A percentile compares a stretch with the other conserved stretches of the same genome.
Evolutionary conservation across 2,113 vertebrate species (phyloP).

Genomic region (Rallus limicola): DNA sequence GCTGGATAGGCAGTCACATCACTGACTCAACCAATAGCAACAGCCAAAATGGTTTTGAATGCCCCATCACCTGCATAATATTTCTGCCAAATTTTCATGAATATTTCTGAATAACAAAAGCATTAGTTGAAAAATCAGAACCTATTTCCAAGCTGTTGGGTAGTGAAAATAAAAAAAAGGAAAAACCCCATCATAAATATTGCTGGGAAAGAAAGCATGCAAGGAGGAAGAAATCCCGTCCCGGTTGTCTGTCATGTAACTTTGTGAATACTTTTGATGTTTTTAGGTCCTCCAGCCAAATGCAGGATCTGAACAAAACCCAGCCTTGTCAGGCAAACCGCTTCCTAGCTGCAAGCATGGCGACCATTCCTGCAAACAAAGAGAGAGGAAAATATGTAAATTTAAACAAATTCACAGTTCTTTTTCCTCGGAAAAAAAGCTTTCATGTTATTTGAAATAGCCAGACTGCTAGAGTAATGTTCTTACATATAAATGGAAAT

Average conservation of each 20-base stretch:
- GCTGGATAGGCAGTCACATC: background rate
- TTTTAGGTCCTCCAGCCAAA: background rate
- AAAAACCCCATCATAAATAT: background rate
- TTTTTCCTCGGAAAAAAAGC: slow-evolving; percentile 61
- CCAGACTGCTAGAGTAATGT: slow-evolving; percentile 75
- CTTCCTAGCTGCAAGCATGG: slow-evolving; percentile 61
- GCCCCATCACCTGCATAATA: background rate
- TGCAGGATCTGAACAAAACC: slow-evolving; percentile 26
- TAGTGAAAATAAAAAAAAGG: background rate
- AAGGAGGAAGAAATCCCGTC: background rate
- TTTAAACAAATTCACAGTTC: slow-evolving; percentile 71
- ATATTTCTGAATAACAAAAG: background rate
- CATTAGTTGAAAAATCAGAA: background rate
- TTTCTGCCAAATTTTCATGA: background rate
- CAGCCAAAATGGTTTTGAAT: background rate
- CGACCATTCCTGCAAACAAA: slow-evolving; percentile 73
- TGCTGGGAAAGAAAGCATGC: background rate
- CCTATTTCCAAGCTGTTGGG: background rate
- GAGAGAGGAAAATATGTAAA: slow-evolving; percentile 73
- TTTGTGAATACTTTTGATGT: background rate
- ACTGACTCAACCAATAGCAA: rapidly evolving
- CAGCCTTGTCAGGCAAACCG: slow-evolving; percentile 64
- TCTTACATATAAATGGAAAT: slow-evolving; percentile 85
- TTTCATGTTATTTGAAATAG: slow-evolving; percentile 72
- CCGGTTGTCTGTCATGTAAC: background rate